Evolutionary conservation across 2,888 invertebrate genomes (phyloP).

Genomic region (Calameuta pallipes): DNA sequence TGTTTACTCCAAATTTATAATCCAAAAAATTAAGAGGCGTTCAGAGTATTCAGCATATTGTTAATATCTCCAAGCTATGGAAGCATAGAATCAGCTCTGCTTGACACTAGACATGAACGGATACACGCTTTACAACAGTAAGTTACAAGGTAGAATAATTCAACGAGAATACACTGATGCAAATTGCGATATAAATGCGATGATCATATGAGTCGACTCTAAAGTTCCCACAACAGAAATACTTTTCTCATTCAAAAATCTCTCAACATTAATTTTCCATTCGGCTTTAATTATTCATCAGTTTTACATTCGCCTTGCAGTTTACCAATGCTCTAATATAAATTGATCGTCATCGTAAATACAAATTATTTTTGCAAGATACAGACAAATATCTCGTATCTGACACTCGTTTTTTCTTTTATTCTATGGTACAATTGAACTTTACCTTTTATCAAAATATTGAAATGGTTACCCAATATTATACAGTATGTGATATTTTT

Average conservation of each 20-base stretch:
- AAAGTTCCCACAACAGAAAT: conserved; percentile 7
- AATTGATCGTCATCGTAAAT: too few species aligned
- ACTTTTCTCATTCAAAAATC: background rate
- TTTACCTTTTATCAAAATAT: background rate
- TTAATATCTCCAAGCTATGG: conserved; percentile 7
- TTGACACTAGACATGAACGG: conserved; percentile 56
- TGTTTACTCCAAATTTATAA: background rate
- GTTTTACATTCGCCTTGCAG: conserved; percentile 10
- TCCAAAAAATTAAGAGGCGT: background rate
- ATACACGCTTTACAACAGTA: conserved; percentile 50
- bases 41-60: background rate
- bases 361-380: background rate
- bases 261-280: background rate
- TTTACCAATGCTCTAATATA: conserved; percentile 3
- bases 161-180: conserved; percentile 24
- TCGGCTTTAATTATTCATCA: conserved; percentile 6
- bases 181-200: conserved; percentile 20
- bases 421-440: background rate
- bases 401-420: background rate
- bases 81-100: conserved; percentile 58
- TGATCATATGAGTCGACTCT: conserved; percentile 8
- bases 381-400: background rate
- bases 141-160: conserved; percentile 50
- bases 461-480: background rate
- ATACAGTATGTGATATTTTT: background rate